Conservation (phyloP, 2,113 vertebrate species). For the Deroptyus accipitrinus region DNA sequence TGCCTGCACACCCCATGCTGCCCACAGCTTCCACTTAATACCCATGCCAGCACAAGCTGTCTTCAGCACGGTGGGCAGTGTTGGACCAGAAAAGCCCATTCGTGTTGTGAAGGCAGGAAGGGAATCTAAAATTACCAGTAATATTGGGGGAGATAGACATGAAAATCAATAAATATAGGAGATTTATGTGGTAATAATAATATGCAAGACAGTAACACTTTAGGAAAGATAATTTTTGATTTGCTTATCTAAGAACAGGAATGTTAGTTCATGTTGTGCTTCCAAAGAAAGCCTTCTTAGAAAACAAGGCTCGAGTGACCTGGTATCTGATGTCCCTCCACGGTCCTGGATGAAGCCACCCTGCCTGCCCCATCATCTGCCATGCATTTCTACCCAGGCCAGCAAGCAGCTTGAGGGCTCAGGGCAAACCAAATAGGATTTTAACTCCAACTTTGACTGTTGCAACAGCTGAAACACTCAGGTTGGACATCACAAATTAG, state of each 20-base stretch:
- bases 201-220: accelerated
- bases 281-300: background rate
- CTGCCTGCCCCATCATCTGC: background rate
- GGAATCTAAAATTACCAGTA: background rate
- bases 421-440: background rate
- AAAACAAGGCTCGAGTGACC: no score
- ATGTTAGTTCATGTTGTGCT: accelerated
- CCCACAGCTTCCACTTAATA: background rate
- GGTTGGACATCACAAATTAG: background rate
- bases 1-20: no score
- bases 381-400: background rate
- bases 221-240: accelerated
- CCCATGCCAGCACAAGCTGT: background rate
- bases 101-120: no score
- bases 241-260: background rate
- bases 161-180: background rate
- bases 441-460: background rate
- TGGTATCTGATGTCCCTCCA: accelerated
- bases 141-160: accelerated
- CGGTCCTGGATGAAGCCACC: background rate
- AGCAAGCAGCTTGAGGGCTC: accelerated
- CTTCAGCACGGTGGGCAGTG: background rate
- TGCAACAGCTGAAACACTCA: background rate
- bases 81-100: background rate
- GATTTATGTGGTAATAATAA: background rate